Evolutionary conservation across 2,888 invertebrate genomes (phyloP), one percentile per base, ranked within the genome.

Genomic region (Dicranocentrus wangi): DNA sequence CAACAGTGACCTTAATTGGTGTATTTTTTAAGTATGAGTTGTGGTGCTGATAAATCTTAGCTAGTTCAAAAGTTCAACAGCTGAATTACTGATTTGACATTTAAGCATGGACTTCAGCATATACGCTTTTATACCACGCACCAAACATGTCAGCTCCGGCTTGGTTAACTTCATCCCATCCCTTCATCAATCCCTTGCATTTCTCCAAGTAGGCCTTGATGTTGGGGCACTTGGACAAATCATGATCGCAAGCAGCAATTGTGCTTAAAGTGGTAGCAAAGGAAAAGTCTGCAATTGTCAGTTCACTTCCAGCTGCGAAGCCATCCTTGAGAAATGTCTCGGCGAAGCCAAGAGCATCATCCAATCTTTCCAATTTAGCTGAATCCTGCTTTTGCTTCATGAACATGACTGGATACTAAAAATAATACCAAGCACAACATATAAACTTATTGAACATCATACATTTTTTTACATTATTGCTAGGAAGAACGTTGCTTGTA

Each of bases 161-260:
- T 39, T 86, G 85, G 65, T 90, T 90, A 55, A 55, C 55, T 76
- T 90, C 89, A 13, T 89, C 89, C 87, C 92, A 93, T 53, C 92
- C 92, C 1, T 91, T 91, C 43, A 91, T 90, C 21, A 91, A 90
- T 15, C 89, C 88, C 88, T 93, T 92, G 73, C 91, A 89, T 77
- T 90, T 91, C 15, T 89, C 90, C 86, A 90, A 90, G 93, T 93
- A 93, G 72, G 90, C 93, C 80, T 89, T 88, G 72, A 94, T 90
- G 87, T 94, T 94, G 61, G 91, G 88, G 89, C 92, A 94, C 87
- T 92, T 92, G 87, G 91, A 90, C 83, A 95, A 88, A 88, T 95
- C 94, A 82, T 93, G 91, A n/a, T 23, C 61, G n/a, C 10, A 89
- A 7, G 87, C 84, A 58, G 81, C 83, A 63, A 86, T 77, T 0